Percentiles rank a stretch among this genome's conserved stretches.
Evolutionary conservation across 1,140 invertebrate genomes (phyloP).

Genomic region (Drosophila micromelanica): DNA sequence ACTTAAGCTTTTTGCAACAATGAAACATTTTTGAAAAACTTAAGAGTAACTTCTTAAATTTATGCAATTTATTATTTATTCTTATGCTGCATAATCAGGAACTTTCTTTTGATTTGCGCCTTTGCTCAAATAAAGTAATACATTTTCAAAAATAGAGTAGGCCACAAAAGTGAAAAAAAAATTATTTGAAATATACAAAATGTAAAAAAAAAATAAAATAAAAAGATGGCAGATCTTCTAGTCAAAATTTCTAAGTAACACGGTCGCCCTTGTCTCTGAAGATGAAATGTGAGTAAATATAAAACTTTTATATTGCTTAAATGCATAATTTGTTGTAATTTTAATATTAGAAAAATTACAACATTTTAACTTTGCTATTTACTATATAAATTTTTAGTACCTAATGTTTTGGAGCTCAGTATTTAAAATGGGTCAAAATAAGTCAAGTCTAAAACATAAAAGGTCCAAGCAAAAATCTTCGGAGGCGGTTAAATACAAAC

Average conservation of each 20-base stretch:
- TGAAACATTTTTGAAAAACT: not conserved
- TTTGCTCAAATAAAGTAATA: not conserved
- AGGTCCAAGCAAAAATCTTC: not conserved
- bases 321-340: too few species aligned
- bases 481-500: not conserved
- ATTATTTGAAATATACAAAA: not conserved
- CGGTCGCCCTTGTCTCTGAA: not conserved
- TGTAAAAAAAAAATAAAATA: not conserved
- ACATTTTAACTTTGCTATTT: not conserved
- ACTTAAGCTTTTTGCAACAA: too few species aligned
- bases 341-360: too few species aligned
- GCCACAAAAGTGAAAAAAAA: not conserved
- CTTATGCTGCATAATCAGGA: not conserved
- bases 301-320: too few species aligned
- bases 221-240: not conserved
- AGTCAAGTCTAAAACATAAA: not conserved
- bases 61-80: not conserved
- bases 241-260: not conserved
- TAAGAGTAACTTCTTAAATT: not conserved
- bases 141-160: not conserved
- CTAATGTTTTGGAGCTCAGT: not conserved
- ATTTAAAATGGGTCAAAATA: conserved; percentile 3
- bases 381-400: not conserved
- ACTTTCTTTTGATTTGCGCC: too few species aligned
- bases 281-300: not conserved